phyloP scores from a whole-genome alignment of 2,797 vertebrate genomes.

The Diplodus puntazzo region DNA sequence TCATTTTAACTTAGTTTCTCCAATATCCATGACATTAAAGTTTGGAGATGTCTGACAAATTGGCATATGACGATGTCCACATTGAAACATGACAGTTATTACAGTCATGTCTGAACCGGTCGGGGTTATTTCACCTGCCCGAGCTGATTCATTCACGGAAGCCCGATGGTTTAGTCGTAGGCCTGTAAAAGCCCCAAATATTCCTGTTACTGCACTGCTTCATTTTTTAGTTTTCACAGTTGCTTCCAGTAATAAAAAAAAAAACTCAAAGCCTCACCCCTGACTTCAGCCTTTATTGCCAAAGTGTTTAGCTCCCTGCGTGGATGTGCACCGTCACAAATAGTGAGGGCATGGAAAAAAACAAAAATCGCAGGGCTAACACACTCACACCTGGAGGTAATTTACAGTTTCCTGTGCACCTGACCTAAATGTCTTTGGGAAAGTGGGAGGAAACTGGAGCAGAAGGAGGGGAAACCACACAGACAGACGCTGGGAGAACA shows the following conservation, averaged over 20 bases:
- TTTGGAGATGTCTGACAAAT: too few species aligned
- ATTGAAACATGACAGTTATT: neutral
- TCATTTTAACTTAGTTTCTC: too few species aligned
- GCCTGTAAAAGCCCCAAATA: neutral
- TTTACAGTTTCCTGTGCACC: constrained; percentile 8
- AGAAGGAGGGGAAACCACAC: neutral
- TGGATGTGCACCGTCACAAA: neutral
- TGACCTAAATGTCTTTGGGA: constrained; percentile 23
- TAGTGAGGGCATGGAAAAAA: neutral
- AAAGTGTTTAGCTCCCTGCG: neutral
- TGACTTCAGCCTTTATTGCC: neutral
- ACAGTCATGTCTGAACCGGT: neutral
- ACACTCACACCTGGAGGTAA: neutral
- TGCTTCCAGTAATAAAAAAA: neutral
- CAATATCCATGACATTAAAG: too few species aligned
- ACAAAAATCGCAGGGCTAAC: neutral
- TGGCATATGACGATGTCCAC: too few species aligned
- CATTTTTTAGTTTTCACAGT: neutral
- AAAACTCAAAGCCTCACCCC: neutral
- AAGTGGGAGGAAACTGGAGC: constrained; percentile 26
- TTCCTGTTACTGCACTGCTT: neutral
- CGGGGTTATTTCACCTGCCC: neutral
- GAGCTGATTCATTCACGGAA: neutral
- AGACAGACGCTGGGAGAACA: neutral
- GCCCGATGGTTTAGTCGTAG: too few species aligned